Base-by-base conservation (phyloP, 2,888 invertebrate genomes). In the Portevinia maculata region DNA sequence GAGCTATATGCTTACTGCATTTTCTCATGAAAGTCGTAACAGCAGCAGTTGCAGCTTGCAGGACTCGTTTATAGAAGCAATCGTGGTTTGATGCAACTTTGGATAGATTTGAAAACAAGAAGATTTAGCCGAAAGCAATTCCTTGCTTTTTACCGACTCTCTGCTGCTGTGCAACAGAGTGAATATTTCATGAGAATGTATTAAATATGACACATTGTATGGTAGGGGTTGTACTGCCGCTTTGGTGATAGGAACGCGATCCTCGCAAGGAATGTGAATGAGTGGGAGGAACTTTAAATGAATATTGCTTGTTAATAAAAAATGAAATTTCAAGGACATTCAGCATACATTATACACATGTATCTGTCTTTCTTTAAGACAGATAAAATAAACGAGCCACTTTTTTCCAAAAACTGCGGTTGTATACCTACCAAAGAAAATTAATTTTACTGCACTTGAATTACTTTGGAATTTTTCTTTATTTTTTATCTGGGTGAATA, bases 191-290 rank as follows among this genome's bases (percentile, higher is more conserved):
- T 39, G 46, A 65, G 28, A 53, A 21, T 73, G 32, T 53, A 73
- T 67, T 79, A 73, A 67, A 79, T 67, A 73, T 65, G 53, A 21
- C 46, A 73, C 65, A 79, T 73, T 73, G 79, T 60, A 74, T 60
- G 39, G 57, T 13, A 39, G 39, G 11, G 37, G 50, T 50, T 32
- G 57, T 44, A 24, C n/a, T n/a, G n/a, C n/a, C n/a, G n/a, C n/a
- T n/a, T n/a, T n/a, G n/a, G 57, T 9, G 24, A 30, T 28, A 13
- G 19, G 2, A 44, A 34, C 34, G 34, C 8, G 44, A 46, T 39
- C 24, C 17, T 15, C 15, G 21, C 21, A 37, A 37, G 34, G 8
- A 21, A n/a, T n/a, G n/a, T 17, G 19, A 32, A 37, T 28, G 15
- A 34, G 17, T 5, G 21, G 5, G 28, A n/a, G 30, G 32, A 24